A percentile compares a stretch with the other conserved stretches of the same genome.
These are phyloP conservation scores for Syngnathus floridae DNA, from an alignment of 2,113 vertebrate genomes.

Conservation along the genomic window DNA sequence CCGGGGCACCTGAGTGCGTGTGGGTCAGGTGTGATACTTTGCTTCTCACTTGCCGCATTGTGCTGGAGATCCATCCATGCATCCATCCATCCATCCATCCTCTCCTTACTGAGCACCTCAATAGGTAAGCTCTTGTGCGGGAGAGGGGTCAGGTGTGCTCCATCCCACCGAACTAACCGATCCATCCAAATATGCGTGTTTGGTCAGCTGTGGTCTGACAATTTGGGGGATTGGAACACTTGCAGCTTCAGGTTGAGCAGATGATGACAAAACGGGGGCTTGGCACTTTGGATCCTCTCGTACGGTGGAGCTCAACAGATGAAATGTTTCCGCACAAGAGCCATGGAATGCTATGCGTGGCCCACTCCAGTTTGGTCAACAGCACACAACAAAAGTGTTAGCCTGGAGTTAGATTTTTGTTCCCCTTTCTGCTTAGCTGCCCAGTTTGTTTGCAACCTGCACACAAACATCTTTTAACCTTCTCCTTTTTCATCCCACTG, in stretches of 20 bases:
- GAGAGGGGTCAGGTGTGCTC: slow-evolving; percentile 54
- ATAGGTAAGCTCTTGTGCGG: slow-evolving; percentile 34
- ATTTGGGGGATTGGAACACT: slow-evolving; percentile 47
- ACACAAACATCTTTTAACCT: slow-evolving; percentile 22
- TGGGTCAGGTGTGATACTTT: slow-evolving; percentile 52
- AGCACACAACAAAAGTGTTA: slow-evolving; percentile 41
- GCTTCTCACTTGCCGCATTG: slow-evolving; percentile 18
- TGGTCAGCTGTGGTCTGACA: slow-evolving; percentile 45
- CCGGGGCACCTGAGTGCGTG: slow-evolving; percentile 55
- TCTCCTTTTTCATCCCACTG: slow-evolving; percentile 4
- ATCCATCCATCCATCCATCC: too few species aligned
- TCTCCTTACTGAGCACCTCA: slow-evolving; percentile 8
- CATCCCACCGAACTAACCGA: slow-evolving; percentile 20
- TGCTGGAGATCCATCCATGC: background rate
- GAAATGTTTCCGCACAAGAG: slow-evolving; percentile 28
- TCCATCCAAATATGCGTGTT: slow-evolving; percentile 18
- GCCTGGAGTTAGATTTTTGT: slow-evolving; percentile 51
- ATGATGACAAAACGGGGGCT: slow-evolving; percentile 40
- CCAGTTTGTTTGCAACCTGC: slow-evolving; percentile 50
- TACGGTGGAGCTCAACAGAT: slow-evolving; percentile 22
- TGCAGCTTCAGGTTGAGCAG: slow-evolving; percentile 17
- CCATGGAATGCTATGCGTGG: slow-evolving; percentile 20
- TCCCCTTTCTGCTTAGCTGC: slow-evolving; percentile 43
- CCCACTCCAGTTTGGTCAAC: slow-evolving; percentile 28
- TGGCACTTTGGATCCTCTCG: background rate